phyloP scores from a whole-genome alignment of 2,113 vertebrate genomes.

The Psittacara wagleri region DNA sequence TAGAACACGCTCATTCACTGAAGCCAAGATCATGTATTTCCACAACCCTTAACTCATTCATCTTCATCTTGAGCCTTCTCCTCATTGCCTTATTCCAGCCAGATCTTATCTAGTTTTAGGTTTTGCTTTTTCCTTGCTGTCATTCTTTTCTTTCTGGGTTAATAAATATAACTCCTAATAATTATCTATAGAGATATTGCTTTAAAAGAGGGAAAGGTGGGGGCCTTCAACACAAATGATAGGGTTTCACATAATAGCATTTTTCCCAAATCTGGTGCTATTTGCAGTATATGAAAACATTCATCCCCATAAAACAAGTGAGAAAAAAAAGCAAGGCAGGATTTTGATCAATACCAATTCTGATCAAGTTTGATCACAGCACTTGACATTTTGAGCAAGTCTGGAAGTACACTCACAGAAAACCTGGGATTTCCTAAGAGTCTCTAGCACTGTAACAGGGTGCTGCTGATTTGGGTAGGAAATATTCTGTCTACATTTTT shows the following conservation, averaged over 20 bases:
- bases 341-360: slow-evolving; percentile 41
- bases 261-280: not conserved
- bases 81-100: not conserved
- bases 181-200: not conserved
- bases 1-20: slow-evolving; percentile 75
- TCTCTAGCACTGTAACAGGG: not conserved
- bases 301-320: not conserved
- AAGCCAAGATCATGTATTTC: slow-evolving; percentile 74
- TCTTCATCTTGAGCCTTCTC: slow-evolving; percentile 30
- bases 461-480: not conserved
- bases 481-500: not conserved
- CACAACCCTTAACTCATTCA: slow-evolving; percentile 67
- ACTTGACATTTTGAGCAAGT: slow-evolving; percentile 22
- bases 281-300: slow-evolving; percentile 20
- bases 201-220: not conserved
- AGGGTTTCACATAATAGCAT: not conserved
- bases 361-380: slow-evolving; percentile 28
- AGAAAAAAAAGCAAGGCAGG: not conserved
- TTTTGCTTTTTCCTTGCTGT: not conserved
- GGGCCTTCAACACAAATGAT: not conserved
- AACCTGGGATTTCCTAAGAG: not conserved
- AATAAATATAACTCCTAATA: not conserved
- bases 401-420: not conserved
- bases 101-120: not conserved
- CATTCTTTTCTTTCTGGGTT: not conserved